Percentiles rank a stretch among this genome's conserved stretches.
These are phyloP conservation scores for Strigamia crassipes DNA, from an alignment of 2,888 invertebrate species.

Conservation along the genomic window DNA sequence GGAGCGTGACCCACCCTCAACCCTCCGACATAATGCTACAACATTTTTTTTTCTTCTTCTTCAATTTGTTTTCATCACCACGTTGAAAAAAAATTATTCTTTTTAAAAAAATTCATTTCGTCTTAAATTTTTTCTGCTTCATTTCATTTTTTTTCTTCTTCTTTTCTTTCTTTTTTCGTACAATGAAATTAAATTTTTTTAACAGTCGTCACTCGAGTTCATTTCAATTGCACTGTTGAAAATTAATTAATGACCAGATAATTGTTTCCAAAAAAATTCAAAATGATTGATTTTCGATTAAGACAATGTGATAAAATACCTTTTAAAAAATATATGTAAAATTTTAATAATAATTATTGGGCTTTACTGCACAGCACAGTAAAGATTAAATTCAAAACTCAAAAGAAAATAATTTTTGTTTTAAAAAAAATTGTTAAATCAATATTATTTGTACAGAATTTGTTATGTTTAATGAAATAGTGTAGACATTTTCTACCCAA, in stretches of 20 bases:
- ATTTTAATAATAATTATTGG: neutral
- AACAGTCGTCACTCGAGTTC: slow-evolving; percentile 13
- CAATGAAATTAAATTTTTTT: slow-evolving; percentile 32
- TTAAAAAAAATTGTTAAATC: no score
- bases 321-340: neutral
- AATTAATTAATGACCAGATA: slow-evolving; percentile 35
- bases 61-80: slow-evolving; percentile 26
- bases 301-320: neutral
- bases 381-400: no score
- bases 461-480: no score
- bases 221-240: slow-evolving; percentile 22
- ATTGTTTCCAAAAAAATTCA: neutral
- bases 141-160: neutral
- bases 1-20: slow-evolving; percentile 23
- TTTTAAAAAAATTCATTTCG: slow-evolving; percentile 14
- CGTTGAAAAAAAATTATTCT: neutral
- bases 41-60: neutral
- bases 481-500: no score
- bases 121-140: slow-evolving; percentile 10
- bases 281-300: neutral
- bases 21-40: slow-evolving; percentile 29
- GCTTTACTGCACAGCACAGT: no score
- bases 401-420: no score
- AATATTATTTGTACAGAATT: no score
- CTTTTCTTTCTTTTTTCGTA: neutral